Evolutionary conservation across 2,113 vertebrate genomes (phyloP).

Genomic region (Percina caprodes): DNA sequence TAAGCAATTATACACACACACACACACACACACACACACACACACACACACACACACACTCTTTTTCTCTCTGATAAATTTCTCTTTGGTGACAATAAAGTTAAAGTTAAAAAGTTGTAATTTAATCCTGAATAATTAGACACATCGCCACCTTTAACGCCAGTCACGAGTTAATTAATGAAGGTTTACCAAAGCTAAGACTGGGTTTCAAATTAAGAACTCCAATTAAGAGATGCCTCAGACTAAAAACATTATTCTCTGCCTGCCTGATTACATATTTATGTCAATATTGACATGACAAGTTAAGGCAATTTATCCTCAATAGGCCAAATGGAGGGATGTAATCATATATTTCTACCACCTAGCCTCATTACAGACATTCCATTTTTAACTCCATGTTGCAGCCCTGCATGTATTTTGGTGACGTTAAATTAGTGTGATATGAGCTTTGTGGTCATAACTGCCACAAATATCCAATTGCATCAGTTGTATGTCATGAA

Average conservation of each 20-base stretch:
- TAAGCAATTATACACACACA: background rate
- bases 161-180: background rate
- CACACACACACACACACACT: slow-evolving; percentile 9
- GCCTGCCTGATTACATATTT: background rate
- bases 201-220: background rate
- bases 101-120: background rate
- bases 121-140: slow-evolving; percentile 6
- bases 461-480: background rate
- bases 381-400: background rate
- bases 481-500: background rate
- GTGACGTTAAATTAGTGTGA: background rate
- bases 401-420: background rate
- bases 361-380: background rate
- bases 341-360: background rate
- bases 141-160: slow-evolving; percentile 2
- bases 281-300: background rate
- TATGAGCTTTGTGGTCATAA: background rate
- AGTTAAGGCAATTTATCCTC: background rate
- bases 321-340: background rate
- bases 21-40: slow-evolving; percentile 13
- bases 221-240: background rate
- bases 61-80: background rate
- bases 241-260: background rate
- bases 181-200: background rate
- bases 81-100: background rate